These are phyloP conservation scores for Eretmocerus hayati DNA, from an alignment of 2,888 invertebrate species.

Conservation along the genomic window DNA sequence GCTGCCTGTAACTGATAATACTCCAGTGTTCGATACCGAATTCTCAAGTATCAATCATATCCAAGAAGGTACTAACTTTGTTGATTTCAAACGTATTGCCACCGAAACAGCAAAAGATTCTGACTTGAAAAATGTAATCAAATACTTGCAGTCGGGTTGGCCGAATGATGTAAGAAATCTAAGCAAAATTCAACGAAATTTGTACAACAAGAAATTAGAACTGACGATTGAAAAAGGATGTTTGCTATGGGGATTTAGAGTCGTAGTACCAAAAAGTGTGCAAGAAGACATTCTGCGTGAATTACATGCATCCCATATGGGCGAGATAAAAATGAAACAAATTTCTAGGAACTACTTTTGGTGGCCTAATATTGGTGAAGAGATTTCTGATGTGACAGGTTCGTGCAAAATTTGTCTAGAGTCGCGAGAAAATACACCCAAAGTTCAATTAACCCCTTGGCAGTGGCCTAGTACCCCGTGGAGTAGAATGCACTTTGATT, in stretches of 20 bases:
- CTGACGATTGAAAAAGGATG: background rate
- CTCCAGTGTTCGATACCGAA: background rate
- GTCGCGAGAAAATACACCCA: no score
- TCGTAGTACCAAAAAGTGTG: background rate
- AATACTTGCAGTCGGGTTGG: background rate
- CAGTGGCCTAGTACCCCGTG: background rate
- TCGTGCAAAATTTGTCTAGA: background rate
- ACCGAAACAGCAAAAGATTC: background rate
- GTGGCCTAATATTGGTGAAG: no score
- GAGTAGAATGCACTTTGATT: background rate
- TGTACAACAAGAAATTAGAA: background rate
- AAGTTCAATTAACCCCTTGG: background rate
- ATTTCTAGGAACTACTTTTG: background rate
- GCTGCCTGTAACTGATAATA: background rate
- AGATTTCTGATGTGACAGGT: background rate
- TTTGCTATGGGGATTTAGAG: background rate
- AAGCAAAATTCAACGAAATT: background rate
- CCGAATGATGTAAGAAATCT: background rate
- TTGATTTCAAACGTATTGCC: background rate
- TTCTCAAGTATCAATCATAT: background rate
- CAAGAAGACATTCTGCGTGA: background rate
- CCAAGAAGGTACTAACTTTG: background rate
- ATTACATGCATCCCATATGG: background rate
- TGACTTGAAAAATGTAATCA: background rate
- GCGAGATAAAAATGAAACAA: background rate